A percentile compares a stretch with the other conserved stretches of the same genome.
phyloP scores from a whole-genome alignment of 2,888 invertebrate species.

The Eupsilia transversa region DNA sequence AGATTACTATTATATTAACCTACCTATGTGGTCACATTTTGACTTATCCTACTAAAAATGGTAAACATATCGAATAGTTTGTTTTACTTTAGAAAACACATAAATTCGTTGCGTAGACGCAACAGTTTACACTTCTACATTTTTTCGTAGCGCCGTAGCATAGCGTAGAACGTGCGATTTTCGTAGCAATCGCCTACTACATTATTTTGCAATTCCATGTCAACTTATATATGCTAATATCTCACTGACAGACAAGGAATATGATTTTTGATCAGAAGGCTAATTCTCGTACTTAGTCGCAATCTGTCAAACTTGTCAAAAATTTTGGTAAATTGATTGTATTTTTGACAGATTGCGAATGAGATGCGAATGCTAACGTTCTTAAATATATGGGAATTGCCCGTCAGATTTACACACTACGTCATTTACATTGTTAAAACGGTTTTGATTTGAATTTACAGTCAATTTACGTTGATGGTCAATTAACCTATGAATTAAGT shows the following conservation, averaged over 20 bases:
- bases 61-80: background rate
- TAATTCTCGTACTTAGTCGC: too few species aligned
- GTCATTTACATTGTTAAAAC: background rate
- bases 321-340: too few species aligned
- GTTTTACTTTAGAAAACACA: background rate
- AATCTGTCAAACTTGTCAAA: too few species aligned
- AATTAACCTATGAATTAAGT: background rate
- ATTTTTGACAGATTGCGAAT: too few species aligned
- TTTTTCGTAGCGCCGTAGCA: constrained; percentile 16
- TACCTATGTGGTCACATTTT: background rate
- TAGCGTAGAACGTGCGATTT: background rate
- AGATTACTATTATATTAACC: too few species aligned
- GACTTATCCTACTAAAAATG: background rate
- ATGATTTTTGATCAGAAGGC: too few species aligned
- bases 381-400: too few species aligned
- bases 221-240: too few species aligned
- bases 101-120: background rate
- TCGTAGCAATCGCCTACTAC: constrained; percentile 33
- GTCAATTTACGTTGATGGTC: background rate
- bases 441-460: background rate
- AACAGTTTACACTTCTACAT: background rate
- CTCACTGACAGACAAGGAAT: too few species aligned
- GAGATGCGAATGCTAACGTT: too few species aligned
- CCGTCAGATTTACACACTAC: background rate
- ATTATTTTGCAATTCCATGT: too few species aligned